Conservation (phyloP, 2,797 vertebrate species). For the Melanogrammus aeglefinus region DNA sequence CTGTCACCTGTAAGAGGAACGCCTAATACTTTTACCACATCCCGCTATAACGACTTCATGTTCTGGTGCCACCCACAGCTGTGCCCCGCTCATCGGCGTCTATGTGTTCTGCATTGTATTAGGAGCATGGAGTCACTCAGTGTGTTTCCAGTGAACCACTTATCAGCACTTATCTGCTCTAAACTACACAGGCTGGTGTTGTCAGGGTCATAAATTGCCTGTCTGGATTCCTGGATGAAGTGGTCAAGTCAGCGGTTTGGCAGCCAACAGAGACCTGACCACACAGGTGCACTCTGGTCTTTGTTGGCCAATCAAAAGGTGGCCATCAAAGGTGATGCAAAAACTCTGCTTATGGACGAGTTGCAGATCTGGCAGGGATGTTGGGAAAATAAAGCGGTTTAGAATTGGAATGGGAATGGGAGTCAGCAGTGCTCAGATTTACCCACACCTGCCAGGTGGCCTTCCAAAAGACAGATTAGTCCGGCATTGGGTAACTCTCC, state of each 20-base stretch:
- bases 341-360: constrained; percentile 37
- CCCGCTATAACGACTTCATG: background rate
- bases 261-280: constrained; percentile 45
- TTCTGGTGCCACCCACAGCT: background rate
- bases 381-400: constrained; percentile 36
- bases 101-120: background rate
- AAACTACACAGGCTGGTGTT: constrained; percentile 27
- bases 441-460: constrained; percentile 40
- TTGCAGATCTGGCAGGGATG: constrained; percentile 37
- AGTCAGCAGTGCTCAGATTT: constrained; percentile 53
- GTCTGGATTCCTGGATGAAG: constrained; percentile 27
- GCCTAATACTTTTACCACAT: background rate
- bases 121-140: constrained; percentile 11
- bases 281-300: constrained; percentile 29
- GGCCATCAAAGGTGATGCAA: constrained; percentile 36
- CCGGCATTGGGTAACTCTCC: constrained; percentile 30
- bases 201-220: constrained; percentile 33
- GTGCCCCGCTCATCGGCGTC: background rate
- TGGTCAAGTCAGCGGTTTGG: constrained; percentile 19
- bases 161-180: constrained; percentile 23
- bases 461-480: constrained; percentile 49
- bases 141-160: constrained; percentile 12
- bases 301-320: constrained; percentile 37
- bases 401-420: constrained; percentile 25
- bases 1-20: background rate